phyloP scores from a whole-genome alignment of 2,113 vertebrate genomes.

The Callaeas wilsoni region DNA sequence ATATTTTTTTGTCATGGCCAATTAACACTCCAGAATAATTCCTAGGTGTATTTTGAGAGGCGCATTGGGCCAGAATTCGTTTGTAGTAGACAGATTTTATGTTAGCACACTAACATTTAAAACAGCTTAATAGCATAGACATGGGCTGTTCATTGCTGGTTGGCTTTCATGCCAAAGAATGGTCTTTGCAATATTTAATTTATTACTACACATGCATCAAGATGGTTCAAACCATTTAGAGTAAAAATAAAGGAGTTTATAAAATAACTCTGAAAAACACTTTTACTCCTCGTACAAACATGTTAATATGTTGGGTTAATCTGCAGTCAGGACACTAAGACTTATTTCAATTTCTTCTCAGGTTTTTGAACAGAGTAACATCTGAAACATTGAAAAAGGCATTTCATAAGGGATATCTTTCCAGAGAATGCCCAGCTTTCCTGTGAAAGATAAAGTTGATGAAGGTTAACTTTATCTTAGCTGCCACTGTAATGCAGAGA shows the following conservation, averaged over 20 bases:
- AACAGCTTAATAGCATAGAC: not conserved
- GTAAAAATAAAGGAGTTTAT: not conserved
- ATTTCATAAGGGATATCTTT: not conserved
- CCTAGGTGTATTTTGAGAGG: not conserved
- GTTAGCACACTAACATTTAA: not conserved
- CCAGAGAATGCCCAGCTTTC: not conserved
- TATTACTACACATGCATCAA: not conserved
- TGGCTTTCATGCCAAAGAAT: not conserved
- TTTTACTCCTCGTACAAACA: not conserved
- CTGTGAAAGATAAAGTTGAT: not conserved
- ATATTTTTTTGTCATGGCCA: not conserved
- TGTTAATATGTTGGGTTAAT: not conserved
- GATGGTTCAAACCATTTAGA: not conserved
- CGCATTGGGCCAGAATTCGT: not conserved
- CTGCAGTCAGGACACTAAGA: not conserved
- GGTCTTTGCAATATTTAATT: not conserved
- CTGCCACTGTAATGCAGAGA: not conserved
- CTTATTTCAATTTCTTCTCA: not conserved
- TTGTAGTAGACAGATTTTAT: not conserved
- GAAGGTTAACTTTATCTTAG: not conserved
- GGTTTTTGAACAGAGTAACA: not conserved
- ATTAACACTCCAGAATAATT: not conserved
- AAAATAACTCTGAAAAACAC: not conserved
- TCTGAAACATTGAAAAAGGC: not conserved
- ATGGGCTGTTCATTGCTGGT: not conserved